Conservation (phyloP, 2,888 invertebrate species). For the Andricus curvator region DNA sequence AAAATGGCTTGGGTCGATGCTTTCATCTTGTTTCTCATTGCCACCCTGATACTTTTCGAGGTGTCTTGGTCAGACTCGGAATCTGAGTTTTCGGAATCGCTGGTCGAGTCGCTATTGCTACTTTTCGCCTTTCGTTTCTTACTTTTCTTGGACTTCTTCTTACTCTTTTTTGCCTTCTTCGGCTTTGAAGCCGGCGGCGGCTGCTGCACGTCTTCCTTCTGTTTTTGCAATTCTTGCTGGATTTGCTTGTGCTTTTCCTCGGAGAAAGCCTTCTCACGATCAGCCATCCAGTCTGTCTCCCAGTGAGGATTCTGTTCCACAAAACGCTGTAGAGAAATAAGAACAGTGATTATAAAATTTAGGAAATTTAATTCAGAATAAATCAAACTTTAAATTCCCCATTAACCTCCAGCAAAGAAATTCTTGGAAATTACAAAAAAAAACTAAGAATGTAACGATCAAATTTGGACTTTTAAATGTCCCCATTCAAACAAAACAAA, state of each 20-base stretch:
- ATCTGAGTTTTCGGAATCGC: constrained; percentile 78
- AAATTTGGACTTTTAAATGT: too few species aligned
- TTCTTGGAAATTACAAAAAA: too few species aligned
- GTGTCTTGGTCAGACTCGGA: constrained; percentile 79
- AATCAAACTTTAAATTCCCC: too few species aligned
- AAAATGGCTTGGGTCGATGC: constrained; percentile 79
- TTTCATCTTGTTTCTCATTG: constrained; percentile 82
- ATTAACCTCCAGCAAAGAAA: too few species aligned
- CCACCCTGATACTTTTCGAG: constrained; percentile 83
- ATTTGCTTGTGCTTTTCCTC: constrained; percentile 76
- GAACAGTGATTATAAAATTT: not conserved
- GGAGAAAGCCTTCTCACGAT: constrained; percentile 85
- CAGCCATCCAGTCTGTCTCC: constrained; percentile 92
- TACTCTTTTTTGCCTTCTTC: constrained; percentile 82
- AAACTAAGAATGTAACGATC: too few species aligned
- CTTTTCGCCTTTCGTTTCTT: constrained; percentile 79
- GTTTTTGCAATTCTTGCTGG: constrained; percentile 78
- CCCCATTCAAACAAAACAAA: too few species aligned
- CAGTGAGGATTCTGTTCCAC: constrained; percentile 92
- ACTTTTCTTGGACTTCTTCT: constrained; percentile 79
- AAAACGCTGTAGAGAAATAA: constrained; percentile 82
- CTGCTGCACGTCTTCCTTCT: constrained; percentile 81
- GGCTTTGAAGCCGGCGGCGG: constrained; percentile 66
- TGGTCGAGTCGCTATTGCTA: constrained; percentile 73
- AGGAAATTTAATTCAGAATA: too few species aligned